Evolutionary conservation across 2,797 vertebrate species (phyloP).

Genomic region (Megaceryle alcyon): DNA sequence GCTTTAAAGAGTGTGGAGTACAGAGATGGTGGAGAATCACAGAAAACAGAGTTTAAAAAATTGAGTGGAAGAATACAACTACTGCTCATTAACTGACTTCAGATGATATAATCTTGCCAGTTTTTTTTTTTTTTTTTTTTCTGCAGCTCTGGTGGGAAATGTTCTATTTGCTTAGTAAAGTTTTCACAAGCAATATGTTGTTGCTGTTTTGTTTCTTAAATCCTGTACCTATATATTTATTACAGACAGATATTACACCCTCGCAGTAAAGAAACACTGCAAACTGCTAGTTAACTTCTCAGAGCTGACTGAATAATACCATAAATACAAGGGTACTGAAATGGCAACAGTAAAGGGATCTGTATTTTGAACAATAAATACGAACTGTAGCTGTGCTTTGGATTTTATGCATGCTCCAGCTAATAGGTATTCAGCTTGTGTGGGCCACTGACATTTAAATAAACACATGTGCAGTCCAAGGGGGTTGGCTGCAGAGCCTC

Average conservation of each 20-base stretch:
- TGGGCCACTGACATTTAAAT: conserved; percentile 70
- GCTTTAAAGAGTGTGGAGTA: background rate
- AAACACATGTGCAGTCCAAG: conserved; percentile 63
- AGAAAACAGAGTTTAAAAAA: background rate
- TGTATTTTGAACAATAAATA: conserved; percentile 50
- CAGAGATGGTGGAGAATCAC: background rate
- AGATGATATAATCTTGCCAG: background rate
- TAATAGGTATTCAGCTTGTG: conserved; percentile 71
- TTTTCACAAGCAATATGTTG: conserved; percentile 51
- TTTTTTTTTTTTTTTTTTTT: background rate
- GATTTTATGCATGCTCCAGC: conserved; percentile 33
- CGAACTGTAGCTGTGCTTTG: conserved; percentile 45
- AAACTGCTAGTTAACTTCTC: conserved; percentile 64
- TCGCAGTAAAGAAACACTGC: conserved; percentile 26
- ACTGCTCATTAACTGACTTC: conserved; percentile 1
- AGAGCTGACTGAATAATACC: conserved; percentile 50
- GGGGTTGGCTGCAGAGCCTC: conserved; percentile 52
- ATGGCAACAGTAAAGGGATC: conserved; percentile 53
- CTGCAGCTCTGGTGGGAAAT: background rate
- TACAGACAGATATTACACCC: conserved; percentile 42
- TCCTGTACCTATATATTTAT: conserved; percentile 60
- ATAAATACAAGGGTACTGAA: conserved; percentile 43
- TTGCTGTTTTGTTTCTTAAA: conserved; percentile 28
- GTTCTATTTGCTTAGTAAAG: conserved; percentile 54
- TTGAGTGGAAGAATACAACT: background rate